Evolutionary conservation across 2,888 invertebrate genomes (phyloP).

Genomic region (Syrphus vitripennis): DNA sequence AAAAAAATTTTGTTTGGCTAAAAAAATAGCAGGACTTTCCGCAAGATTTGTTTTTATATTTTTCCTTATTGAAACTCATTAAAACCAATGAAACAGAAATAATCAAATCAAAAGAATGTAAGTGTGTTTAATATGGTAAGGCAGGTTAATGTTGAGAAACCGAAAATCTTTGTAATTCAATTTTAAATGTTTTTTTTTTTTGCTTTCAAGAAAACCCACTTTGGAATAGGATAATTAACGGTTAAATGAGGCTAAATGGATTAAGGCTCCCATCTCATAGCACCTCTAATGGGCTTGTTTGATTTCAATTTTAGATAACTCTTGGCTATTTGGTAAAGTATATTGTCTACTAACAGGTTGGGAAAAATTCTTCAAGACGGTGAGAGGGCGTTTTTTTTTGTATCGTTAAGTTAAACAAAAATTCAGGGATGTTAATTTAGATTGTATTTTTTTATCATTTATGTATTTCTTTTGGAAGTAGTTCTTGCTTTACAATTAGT

Average conservation of each 20-base stretch:
- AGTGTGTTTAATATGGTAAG: neutral
- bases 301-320: neutral
- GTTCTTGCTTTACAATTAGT: no score
- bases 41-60: slow-evolving; percentile 31
- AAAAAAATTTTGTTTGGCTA: no score
- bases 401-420: neutral
- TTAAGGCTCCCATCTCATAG: neutral
- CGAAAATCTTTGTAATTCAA: neutral
- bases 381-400: neutral
- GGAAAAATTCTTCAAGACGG: neutral
- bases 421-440: neutral
- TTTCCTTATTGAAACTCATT: neutral
- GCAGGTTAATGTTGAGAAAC: neutral
- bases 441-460: neutral
- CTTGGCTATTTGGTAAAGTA: neutral
- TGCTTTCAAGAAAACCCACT: neutral
- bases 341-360: neutral
- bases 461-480: no score
- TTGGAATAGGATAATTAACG: neutral
- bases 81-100: neutral
- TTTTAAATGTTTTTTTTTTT: neutral
- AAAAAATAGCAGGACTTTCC: neutral
- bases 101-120: neutral
- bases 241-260: neutral
- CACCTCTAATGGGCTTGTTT: neutral